phyloP scores from a whole-genome alignment of 2,888 invertebrate species.

The Noctua janthina region DNA sequence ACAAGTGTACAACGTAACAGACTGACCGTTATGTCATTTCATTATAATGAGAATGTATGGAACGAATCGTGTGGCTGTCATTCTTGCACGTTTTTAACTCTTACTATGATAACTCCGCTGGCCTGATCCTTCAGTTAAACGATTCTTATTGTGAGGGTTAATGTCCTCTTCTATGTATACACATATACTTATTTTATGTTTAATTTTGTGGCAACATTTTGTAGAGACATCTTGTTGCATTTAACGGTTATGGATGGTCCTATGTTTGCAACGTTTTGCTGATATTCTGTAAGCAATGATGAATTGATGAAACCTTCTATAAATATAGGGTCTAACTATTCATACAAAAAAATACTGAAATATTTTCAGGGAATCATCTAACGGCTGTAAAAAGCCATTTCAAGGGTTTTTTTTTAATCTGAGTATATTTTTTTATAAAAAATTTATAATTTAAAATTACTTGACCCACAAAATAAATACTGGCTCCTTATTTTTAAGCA shows the following conservation, averaged over 20 bases:
- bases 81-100: conserved; percentile 59
- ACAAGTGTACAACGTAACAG: conserved; percentile 33
- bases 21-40: conserved; percentile 53
- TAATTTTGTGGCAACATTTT: conserved; percentile 30
- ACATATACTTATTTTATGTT: conserved; percentile 36
- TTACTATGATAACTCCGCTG: conserved; percentile 41
- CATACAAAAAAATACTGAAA: no score
- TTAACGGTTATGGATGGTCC: conserved; percentile 28
- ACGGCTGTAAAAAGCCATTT: no score
- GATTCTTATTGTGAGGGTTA: conserved; percentile 46
- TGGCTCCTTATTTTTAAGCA: no score
- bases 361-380: no score
- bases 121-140: conserved; percentile 36
- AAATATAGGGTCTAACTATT: no score
- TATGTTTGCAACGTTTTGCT: not conserved
- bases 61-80: conserved; percentile 54
- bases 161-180: conserved; percentile 38
- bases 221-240: conserved; percentile 33
- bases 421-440: no score
- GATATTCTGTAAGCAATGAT: not conserved
- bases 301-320: not conserved
- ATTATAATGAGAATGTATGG: conserved; percentile 59
- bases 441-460: no score
- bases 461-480: no score
- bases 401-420: no score